Conservation (phyloP, 2,888 invertebrate species). For the Clunio marinus region DNA sequence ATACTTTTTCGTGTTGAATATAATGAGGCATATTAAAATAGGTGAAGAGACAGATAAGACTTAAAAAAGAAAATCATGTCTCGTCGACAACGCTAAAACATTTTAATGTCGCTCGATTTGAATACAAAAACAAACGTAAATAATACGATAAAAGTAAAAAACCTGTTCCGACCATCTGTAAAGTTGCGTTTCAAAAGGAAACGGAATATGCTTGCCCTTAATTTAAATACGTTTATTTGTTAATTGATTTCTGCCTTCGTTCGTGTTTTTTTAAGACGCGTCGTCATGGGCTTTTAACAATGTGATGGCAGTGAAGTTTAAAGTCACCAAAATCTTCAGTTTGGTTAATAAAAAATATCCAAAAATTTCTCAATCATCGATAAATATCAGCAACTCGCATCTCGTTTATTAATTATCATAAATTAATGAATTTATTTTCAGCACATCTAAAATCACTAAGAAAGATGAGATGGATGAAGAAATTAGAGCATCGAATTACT, state of each 20-base stretch:
- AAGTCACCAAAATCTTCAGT: too few relatives aligned
- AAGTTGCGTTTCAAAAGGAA: neutral
- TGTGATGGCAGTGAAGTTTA: neutral
- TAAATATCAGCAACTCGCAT: too few relatives aligned
- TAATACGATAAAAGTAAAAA: neutral
- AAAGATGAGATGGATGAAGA: too few relatives aligned
- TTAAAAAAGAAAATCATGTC: neutral
- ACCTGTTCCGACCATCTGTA: neutral
- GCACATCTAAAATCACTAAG: too few relatives aligned
- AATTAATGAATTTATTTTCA: too few relatives aligned
- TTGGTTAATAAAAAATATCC: too few relatives aligned
- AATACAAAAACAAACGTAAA: conserved; percentile 7
- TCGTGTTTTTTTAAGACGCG: too few relatives aligned
- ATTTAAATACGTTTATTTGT: neutral
- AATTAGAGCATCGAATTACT: too few relatives aligned
- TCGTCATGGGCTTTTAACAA: neutral
- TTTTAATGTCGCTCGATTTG: conserved; percentile 3
- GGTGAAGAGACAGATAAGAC: neutral
- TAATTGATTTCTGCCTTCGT: neutral
- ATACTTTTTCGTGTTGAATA: neutral
- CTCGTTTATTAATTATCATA: too few relatives aligned
- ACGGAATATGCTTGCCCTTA: neutral
- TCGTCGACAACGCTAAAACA: neutral
- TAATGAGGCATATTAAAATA: neutral
- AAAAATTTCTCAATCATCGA: too few relatives aligned